Conservation (phyloP, 2,113 vertebrate species). For the Callaeas wilsoni region DNA sequence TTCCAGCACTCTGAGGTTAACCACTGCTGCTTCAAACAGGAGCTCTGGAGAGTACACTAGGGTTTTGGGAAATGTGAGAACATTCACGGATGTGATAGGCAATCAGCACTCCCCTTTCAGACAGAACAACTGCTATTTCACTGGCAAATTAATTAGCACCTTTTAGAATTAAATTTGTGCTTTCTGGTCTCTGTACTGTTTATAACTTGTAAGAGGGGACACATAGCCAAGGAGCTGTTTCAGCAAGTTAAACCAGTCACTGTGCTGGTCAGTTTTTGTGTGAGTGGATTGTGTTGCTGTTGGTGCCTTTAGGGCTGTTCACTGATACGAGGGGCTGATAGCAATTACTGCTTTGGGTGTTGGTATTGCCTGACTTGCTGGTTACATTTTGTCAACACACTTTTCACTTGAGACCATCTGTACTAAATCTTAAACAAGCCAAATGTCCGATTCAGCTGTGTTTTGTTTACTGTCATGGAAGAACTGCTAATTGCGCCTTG, state of each 20-base stretch:
- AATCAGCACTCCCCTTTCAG: neutral
- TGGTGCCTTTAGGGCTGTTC: neutral
- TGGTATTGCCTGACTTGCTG: neutral
- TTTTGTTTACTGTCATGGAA: neutral
- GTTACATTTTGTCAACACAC: neutral
- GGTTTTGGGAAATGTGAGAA: neutral
- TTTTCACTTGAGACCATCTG: neutral
- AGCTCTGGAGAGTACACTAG: neutral
- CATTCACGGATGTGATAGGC: neutral
- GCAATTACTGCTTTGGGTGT: neutral
- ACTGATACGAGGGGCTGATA: neutral
- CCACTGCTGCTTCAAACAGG: neutral
- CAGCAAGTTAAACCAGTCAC: neutral
- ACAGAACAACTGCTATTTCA: neutral
- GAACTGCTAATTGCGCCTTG: neutral
- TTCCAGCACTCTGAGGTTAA: neutral
- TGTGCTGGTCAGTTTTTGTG: neutral
- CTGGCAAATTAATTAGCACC: neutral
- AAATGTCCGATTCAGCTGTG: neutral
- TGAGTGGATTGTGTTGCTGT: neutral
- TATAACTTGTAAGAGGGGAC: neutral
- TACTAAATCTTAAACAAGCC: neutral
- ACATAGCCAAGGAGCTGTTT: neutral
- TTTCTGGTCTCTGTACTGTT: neutral
- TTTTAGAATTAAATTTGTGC: neutral